Evolutionary conservation across 2,888 invertebrate species (phyloP), one percentile per base, ranked within the genome.

Genomic region (Leucoma salicis): DNA sequence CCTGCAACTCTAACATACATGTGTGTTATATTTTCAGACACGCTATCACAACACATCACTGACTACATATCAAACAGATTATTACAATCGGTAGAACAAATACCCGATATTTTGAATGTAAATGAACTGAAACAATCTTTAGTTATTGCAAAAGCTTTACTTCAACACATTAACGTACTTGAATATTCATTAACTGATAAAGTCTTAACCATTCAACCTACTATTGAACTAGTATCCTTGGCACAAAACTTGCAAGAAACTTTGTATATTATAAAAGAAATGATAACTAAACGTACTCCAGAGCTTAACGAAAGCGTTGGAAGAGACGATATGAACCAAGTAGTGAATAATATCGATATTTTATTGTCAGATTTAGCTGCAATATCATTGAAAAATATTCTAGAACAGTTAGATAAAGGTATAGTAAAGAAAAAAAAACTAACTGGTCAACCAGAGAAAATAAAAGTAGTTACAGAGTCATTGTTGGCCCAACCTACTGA

Each of bases 61-160:
- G 60, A 66, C n/a, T 74, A 61, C 42, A 49, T 70, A 41, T 58
- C 63, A 2, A 62, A 69, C 10, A 53, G 69, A 31, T 41, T 65
- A 10, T 35, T 53, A 35, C 51, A 63, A 44, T 49, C 57, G 24
- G 32, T 73, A 3, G 34, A 54, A 18, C 39, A 63, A 44, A 51
- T 70, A 49, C 50, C 56, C 13, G 38, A 40, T 10, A 40, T 46
- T 7, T 38, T 56, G 0, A 59, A 61, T 11, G 40, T 39, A 18
- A 53, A 57, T 31, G 52, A 55, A 6, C 35, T 71, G 4, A 59
- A 61, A 25, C 56, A 69, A 46, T 57, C 66, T 4, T 18, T 70
- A 14, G 35, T 25, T n/a, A 31, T 65, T 18, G 70, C 69, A 3
- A 48, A 46, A 35, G 53, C 70, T 18, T 53, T 73, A 40, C 60